Evolutionary conservation across 2,113 vertebrate species (phyloP), one percentile per base, ranked within the genome.

Genomic region (Poeciliopsis prolifica): DNA sequence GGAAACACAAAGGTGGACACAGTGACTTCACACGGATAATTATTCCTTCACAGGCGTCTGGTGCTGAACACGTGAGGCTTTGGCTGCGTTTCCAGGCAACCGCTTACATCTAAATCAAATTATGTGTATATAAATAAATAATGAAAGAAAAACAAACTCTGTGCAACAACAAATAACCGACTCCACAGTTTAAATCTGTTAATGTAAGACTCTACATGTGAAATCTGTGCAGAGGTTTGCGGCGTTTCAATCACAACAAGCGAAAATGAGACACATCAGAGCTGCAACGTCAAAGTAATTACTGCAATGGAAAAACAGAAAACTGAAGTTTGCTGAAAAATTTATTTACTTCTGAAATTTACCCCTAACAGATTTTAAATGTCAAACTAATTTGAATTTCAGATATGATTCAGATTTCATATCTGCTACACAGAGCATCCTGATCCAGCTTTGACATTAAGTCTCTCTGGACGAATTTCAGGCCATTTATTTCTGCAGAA

Each of bases 1-100:
- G 77, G 77, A 79, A 78, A 75, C 19, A 80, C 70, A 85, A 60
- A 87, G 42, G 40, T n/a, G 31, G 60, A 48, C 29, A 48, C 22
- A 0, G 29, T 65, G 22, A 76, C 31, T 76, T 71, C 54, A 75
- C 54, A 65, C 17, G 4, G 9, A 17, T 81, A 12, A 67, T 69
- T 73, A 75, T 54, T 72, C 54, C 0, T 24, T 22, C 4, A 44
- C 24, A 29, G 7, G 54, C 35, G 8, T 19, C 22, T 0, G 42
- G 17, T 11, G 3, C 12, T 3, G 12, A 10, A 13, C 26, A 58
- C 3, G 63, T 65, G 37, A 35, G 8, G 42, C 40, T 54, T 2
- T 70, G 30, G 37, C 62, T 28, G n/a, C 13, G 51, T 68, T 70
- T 65, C 68, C 48, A 65, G 69, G 72, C 54, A 54, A 67, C 54